Percentiles rank a stretch among this genome's conserved stretches.
Evolutionary conservation across 2,888 invertebrate genomes (phyloP).

Genomic region (Dioctria rufipes): DNA sequence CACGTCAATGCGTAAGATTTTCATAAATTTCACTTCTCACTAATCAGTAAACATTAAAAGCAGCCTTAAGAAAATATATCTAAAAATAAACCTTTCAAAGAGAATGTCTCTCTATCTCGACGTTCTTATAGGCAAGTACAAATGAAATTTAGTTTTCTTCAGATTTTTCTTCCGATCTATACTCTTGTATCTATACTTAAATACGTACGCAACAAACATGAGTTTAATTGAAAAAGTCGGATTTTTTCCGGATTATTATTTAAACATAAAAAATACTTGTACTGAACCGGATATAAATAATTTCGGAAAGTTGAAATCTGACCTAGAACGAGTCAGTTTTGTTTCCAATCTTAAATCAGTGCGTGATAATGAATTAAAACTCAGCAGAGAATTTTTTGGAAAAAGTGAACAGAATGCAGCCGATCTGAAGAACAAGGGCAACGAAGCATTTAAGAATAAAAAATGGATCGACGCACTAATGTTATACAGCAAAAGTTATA

Average conservation of each 20-base stretch:
- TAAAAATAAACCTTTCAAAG: no score
- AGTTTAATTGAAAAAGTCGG: conserved; percentile 67
- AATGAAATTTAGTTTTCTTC: no score
- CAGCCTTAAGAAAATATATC: no score
- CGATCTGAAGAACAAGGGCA: conserved; percentile 81
- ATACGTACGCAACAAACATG: conserved; percentile 59
- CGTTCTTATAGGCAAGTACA: no score
- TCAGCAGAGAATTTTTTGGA: conserved; percentile 71
- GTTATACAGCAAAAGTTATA: conserved; percentile 80
- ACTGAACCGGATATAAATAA: conserved; percentile 76
- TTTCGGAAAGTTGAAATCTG: conserved; percentile 77
- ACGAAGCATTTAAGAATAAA: conserved; percentile 80
- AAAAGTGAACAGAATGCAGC: conserved; percentile 76
- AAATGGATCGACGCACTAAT: conserved; percentile 80
- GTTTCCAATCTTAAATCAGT: conserved; percentile 73
- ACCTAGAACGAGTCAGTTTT: conserved; percentile 78
- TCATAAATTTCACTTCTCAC: no score
- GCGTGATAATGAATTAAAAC: conserved; percentile 72
- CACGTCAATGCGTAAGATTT: no score
- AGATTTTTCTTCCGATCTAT: no score
- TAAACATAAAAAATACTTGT: conserved; percentile 74
- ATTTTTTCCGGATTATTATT: conserved; percentile 79
- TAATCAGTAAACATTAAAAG: no score
- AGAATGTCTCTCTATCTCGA: no score
- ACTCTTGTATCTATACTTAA: no score